phyloP scores from a whole-genome alignment of 2,888 invertebrate species.

The Lithophane socia region DNA sequence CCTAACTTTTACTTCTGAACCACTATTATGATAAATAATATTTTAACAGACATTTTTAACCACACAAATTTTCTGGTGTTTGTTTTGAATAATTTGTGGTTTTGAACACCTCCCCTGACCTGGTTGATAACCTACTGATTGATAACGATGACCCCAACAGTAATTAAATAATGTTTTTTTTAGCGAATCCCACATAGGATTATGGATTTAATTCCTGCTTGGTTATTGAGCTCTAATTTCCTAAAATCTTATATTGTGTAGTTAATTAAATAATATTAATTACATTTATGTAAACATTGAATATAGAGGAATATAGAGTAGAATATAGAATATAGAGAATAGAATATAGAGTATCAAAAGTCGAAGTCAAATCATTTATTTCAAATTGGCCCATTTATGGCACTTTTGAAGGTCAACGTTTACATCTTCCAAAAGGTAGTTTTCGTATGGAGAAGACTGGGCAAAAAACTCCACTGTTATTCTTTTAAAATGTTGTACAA shows the following conservation, averaged over 20 bases:
- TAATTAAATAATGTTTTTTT: conserved; percentile 10
- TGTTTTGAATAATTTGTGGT: conserved; percentile 2
- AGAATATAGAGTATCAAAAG: background rate
- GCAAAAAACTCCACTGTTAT: no score
- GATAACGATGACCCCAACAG: conserved; percentile 29
- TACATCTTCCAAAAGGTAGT: no score
- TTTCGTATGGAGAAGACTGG: no score
- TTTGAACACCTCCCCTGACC: conserved; percentile 21
- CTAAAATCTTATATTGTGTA: background rate
- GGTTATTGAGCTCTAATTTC: background rate
- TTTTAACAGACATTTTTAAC: background rate
- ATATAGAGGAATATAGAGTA: no score
- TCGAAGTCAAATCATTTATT: no score
- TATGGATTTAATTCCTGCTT: background rate
- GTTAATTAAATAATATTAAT: background rate
- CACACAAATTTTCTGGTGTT: background rate
- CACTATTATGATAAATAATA: background rate
- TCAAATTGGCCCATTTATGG: no score
- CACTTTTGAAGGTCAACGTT: no score
- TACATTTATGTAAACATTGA: background rate
- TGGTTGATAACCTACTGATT: conserved; percentile 34
- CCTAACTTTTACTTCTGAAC: background rate
- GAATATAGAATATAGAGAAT: background rate
- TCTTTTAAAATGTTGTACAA: no score
- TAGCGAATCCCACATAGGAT: background rate